Conservation (phyloP, 2,113 vertebrate species). For the Calidris pygmaea region DNA sequence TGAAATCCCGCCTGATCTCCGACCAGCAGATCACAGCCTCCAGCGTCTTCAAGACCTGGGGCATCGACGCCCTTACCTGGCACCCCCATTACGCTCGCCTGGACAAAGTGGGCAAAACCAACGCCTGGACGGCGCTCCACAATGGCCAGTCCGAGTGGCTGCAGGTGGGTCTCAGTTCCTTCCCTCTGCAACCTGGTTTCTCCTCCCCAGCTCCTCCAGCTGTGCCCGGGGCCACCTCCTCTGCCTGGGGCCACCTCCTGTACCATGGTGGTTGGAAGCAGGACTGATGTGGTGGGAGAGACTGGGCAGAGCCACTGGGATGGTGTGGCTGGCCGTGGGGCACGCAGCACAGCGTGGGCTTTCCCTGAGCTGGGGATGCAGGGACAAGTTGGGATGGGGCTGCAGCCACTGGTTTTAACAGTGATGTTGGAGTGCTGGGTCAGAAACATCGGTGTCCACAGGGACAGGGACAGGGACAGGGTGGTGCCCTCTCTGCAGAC, state of each 20-base stretch:
- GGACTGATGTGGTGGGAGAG: accelerated
- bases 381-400: not conserved
- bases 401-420: accelerated
- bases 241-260: not conserved
- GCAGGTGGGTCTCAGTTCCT: constrained; percentile 77
- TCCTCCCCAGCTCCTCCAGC: not conserved
- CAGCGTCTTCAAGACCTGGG: constrained; percentile 89
- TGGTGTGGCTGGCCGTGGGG: not conserved
- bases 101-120: constrained; percentile 91
- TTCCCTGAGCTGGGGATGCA: accelerated
- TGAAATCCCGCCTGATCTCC: constrained; percentile 86
- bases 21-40: constrained; percentile 89
- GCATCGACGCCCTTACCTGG: constrained; percentile 89
- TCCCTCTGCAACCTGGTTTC: not conserved
- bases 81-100: constrained; percentile 86
- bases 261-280: not conserved
- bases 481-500: accelerated
- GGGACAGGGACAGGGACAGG: not conserved
- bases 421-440: not conserved
- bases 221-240: not conserved
- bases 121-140: constrained; percentile 88
- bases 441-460: not conserved
- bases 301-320: not conserved
- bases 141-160: constrained; percentile 87
- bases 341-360: accelerated